Evolutionary conservation across 2,797 vertebrate species (phyloP), one percentile per base, ranked within the genome.

Genomic region (Melanotaenia nigrans): DNA sequence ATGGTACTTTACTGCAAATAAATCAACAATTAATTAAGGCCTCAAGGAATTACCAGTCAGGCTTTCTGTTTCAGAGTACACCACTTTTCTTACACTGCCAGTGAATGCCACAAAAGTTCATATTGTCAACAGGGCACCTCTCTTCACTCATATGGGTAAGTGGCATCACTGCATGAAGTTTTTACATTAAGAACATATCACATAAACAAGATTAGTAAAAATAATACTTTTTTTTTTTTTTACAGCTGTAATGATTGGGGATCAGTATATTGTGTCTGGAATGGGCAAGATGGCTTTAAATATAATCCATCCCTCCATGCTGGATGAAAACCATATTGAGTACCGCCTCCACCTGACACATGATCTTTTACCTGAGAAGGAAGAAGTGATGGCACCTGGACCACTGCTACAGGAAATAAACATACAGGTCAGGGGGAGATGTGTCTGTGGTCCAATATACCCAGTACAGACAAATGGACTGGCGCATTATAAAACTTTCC

Each of bases 71-170:
- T 78, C 77, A 99, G 98, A 96, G 68, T 99, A 99, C 0, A 82
- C 94, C 71, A 97, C 96, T 0, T 98, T 99, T 80, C 91, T 99
- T 70, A 93, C 92, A 1, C 72, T 98, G 78, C 95, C 96, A 4
- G 83, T 87, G 22, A 96, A 96, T 28, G 81, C 94, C 79, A 97
- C 96, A 56, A 89, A 78, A 0, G 92, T 96, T 51, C 90, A 61
- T 1, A 42, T 99, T 11, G 61, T 93, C 85, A 99, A 99, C 90
- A 88, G 5, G 71, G 95, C 94, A 12, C 96, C 98, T 0, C 92
- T 98, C 74, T 99, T 98, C 90, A 97, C 98, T 16, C 98, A 99
- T 82, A 85, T 99, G 90, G 98, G 98, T 99, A 89, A 95, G 95
- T 65, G 12, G 1, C 47, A 11, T 57, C 54, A 62, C 49, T 42